Conservation (phyloP, 2,797 vertebrate species). For the Halcyon leucocephala region DNA sequence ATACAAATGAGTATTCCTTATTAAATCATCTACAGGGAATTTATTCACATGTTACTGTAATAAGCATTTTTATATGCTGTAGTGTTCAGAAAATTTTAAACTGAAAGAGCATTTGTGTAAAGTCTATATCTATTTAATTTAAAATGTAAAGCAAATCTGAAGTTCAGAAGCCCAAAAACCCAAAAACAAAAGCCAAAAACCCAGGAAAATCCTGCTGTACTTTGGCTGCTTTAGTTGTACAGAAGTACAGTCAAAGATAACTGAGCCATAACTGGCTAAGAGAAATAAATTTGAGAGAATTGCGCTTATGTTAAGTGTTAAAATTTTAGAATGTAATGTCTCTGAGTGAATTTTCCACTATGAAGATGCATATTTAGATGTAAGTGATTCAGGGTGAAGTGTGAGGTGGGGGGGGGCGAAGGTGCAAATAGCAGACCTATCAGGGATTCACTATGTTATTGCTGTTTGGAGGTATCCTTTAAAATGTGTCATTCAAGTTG, state of each 20-base stretch:
- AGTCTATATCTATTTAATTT: too few species aligned
- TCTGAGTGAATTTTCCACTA: neutral
- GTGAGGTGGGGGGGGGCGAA: neutral
- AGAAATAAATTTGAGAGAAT: neutral
- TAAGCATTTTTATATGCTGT: neutral
- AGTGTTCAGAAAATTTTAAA: neutral
- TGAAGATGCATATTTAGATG: neutral
- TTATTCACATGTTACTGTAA: neutral
- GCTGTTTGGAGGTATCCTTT: neutral
- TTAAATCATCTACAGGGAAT: neutral
- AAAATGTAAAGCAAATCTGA: neutral
- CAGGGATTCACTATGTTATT: neutral
- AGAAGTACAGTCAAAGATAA: neutral
- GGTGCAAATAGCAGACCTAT: neutral
- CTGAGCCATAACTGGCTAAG: neutral
- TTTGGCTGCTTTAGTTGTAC: neutral
- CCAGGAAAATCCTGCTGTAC: neutral
- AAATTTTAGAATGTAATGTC: neutral
- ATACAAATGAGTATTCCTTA: neutral
- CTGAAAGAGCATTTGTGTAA: neutral
- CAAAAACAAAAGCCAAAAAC: neutral
- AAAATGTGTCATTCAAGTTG: neutral
- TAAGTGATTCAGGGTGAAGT: neutral
- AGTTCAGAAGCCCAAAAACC: neutral
- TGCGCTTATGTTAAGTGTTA: neutral